Percentiles rank a stretch among this genome's conserved stretches.
phyloP scores from a whole-genome alignment of 2,797 vertebrate genomes.

The Pangasius krempfi region DNA sequence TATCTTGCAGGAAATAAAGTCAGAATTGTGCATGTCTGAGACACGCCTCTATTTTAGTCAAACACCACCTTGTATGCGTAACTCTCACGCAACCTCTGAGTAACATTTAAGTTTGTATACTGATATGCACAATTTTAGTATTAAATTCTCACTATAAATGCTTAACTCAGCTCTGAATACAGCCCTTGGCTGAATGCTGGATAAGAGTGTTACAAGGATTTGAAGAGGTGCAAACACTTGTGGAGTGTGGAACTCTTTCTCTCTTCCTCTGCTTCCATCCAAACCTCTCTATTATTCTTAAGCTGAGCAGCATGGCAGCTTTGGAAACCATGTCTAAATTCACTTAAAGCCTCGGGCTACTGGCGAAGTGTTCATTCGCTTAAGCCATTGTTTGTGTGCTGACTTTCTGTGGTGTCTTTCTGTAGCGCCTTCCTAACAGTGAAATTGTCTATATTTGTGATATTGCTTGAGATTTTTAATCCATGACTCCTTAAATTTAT shows the following conservation, averaged over 20 bases:
- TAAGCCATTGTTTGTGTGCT: slow-evolving; percentile 9
- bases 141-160: neutral
- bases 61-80: neutral
- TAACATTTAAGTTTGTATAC: neutral
- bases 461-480: neutral
- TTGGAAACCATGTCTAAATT: slow-evolving; percentile 1
- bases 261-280: neutral
- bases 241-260: neutral
- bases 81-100: neutral
- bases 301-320: neutral
- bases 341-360: neutral
- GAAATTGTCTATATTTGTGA: neutral
- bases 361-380: neutral
- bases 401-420: neutral
- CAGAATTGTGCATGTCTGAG: neutral
- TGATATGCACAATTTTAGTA: neutral
- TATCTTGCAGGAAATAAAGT: neutral
- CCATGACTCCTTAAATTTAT: neutral
- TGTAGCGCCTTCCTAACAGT: neutral
- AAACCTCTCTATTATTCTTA: slow-evolving; percentile 3
- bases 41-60: neutral
- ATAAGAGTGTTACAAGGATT: slow-evolving; percentile 13
- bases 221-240: neutral
- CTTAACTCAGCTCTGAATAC: neutral
- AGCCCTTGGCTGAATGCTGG: neutral